Percentiles rank a stretch among this genome's conserved stretches.
Evolutionary conservation across 2,797 vertebrate species (phyloP).

Genomic region (Sebastolobus alascanus): DNA sequence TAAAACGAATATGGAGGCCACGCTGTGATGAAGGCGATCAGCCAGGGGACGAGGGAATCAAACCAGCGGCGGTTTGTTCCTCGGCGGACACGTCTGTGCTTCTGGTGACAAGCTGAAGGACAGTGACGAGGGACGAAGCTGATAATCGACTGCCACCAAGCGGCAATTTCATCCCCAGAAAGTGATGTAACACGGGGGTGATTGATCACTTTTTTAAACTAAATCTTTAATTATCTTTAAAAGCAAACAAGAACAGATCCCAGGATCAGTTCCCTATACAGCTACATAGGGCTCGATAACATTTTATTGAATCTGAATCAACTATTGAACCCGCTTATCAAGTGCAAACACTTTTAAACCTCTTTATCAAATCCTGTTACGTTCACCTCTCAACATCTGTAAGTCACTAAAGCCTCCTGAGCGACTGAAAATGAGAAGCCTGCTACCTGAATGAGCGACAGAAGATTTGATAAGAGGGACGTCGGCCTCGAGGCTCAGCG

Average conservation of each 20-base stretch:
- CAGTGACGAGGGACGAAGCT: background rate
- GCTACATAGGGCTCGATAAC: background rate
- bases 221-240: background rate
- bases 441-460: background rate
- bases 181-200: background rate
- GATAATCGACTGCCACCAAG: constrained; percentile 40
- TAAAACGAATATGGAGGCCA: constrained; percentile 58
- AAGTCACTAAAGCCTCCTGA: background rate
- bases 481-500: background rate
- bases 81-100: constrained; percentile 14
- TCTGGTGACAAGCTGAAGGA: constrained; percentile 44
- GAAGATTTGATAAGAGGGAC: background rate
- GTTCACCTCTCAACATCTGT: background rate
- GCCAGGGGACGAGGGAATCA: constrained; percentile 52
- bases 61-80: constrained; percentile 43
- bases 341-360: too few relatives aligned
- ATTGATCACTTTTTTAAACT: background rate
- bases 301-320: background rate
- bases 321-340: background rate
- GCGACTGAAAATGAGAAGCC: background rate
- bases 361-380: background rate
- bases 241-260: background rate
- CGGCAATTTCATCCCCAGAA: background rate
- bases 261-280: background rate
- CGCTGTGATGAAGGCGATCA: constrained; percentile 37